Evolutionary conservation across 1,140 invertebrate genomes (phyloP), one percentile per base, ranked within the genome.

Genomic region (Drosophila pseudoananassae): DNA sequence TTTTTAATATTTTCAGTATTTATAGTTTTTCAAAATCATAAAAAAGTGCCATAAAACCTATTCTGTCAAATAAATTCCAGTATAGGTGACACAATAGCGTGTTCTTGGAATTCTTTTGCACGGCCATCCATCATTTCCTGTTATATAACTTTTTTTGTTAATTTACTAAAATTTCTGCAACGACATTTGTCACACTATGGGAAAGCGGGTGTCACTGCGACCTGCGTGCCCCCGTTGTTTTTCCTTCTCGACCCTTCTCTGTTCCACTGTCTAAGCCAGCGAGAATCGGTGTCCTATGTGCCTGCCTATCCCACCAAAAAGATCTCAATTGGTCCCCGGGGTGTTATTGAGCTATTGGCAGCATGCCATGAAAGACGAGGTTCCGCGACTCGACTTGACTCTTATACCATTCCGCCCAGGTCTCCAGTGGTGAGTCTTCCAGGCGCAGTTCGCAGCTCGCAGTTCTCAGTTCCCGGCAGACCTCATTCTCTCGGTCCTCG

Each of bases 331-430:
- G 80, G 82, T 84, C 76, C 80, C 80, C 72, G 81, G 81, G 81
- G 81, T 84, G 80, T 85, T 84, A 84, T 84, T 85, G 81, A 84
- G 81, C 80, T 84, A 79, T 84, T 84, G 81, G 80, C 80, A 80
- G 71, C 76, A 79, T 74, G 79, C 79, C 80, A 83, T 69, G 40
- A 46, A 29, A 69, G 65, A 68, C 60, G 65, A 66, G 49, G 49
- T 51, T 29, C 31, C 33, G 63, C 58, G 31, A 69, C 65, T 69
- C 49, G 59, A 64, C 31, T 49, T 23, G 36, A 27, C 63, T 64
- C 23, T 31, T 29, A 40, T 49, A 23, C 56, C 57, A 29, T 36
- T 29, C 63, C 43, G 57, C 29, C 61, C 45, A 51, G 58, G 65
- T 55, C 65, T 69, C 66, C 64, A 69, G 64, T 49, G 65, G 65